Evolutionary conservation across 2,888 invertebrate genomes (phyloP).

Genomic region (Bombylius discolor): DNA sequence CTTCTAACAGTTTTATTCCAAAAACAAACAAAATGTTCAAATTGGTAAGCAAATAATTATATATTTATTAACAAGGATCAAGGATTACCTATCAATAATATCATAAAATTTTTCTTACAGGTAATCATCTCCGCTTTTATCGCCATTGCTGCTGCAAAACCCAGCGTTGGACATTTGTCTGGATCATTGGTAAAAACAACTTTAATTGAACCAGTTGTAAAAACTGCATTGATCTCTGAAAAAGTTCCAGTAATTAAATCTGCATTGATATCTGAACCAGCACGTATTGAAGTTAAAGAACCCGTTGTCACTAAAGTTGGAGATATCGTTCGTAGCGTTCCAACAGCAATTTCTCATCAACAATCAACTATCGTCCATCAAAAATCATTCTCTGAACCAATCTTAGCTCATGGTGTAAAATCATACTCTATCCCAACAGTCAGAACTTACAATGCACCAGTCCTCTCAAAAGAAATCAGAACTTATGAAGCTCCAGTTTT

Average conservation of each 20-base stretch:
- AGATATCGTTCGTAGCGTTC: slow-evolving; percentile 8
- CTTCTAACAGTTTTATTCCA: too few relatives aligned
- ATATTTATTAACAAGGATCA: too few relatives aligned
- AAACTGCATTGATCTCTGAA: too few relatives aligned
- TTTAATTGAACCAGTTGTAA: too few relatives aligned
- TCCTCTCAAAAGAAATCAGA: background rate
- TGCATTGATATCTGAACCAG: slow-evolving; percentile 8
- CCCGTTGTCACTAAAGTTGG: slow-evolving; percentile 15
- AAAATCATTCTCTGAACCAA: slow-evolving; percentile 10
- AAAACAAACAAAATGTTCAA: too few relatives aligned
- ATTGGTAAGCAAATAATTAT: too few relatives aligned
- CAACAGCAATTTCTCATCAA: slow-evolving; percentile 37
- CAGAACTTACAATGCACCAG: slow-evolving; percentile 9
- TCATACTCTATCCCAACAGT: slow-evolving; percentile 13
- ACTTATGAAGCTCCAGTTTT: too few relatives aligned
- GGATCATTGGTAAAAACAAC: too few relatives aligned
- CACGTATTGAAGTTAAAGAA: slow-evolving; percentile 12
- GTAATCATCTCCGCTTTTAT: slow-evolving; percentile 14
- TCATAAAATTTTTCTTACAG: slow-evolving; percentile 1
- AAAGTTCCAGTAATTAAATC: background rate
- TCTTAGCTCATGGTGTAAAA: slow-evolving; percentile 20
- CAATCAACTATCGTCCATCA: slow-evolving; percentile 36
- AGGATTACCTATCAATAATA: too few relatives aligned
- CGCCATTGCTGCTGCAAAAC: slow-evolving; percentile 5
- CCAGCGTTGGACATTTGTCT: slow-evolving; percentile 10